These are phyloP conservation scores for Chloroceryle inda DNA, from an alignment of 2,797 vertebrate genomes.

Conservation along the genomic window DNA sequence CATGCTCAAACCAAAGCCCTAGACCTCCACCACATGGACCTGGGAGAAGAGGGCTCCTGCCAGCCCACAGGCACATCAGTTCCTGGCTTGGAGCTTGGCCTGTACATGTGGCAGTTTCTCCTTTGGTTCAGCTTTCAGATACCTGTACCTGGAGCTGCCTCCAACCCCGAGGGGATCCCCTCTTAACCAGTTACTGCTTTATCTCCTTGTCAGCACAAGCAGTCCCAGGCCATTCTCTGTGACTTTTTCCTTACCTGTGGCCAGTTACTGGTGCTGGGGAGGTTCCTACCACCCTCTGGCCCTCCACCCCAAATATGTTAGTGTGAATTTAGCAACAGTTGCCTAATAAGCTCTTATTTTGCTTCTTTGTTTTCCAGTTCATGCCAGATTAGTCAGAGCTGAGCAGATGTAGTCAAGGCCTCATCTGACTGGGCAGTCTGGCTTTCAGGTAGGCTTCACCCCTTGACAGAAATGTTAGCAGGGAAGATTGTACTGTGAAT, in stretches of 20 bases:
- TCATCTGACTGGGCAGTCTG: neutral
- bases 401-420: neutral
- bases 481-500: neutral
- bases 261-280: neutral
- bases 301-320: neutral
- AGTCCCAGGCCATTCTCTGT: neutral
- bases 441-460: neutral
- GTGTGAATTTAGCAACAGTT: neutral
- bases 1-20: neutral
- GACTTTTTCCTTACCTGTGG: neutral
- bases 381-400: neutral
- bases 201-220: neutral
- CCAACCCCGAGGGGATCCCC: accelerated
- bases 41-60: neutral
- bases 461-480: neutral
- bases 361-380: neutral
- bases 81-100: neutral
- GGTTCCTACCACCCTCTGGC: accelerated
- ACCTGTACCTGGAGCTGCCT: neutral
- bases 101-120: neutral
- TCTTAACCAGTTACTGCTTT: neutral
- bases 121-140: neutral
- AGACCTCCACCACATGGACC: accelerated
- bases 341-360: neutral
- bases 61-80: accelerated